A percentile compares a stretch with the other conserved stretches of the same genome.
Conservation (phyloP, 2,888 invertebrate genomes). For the Adelphocoris suturalis region DNA sequence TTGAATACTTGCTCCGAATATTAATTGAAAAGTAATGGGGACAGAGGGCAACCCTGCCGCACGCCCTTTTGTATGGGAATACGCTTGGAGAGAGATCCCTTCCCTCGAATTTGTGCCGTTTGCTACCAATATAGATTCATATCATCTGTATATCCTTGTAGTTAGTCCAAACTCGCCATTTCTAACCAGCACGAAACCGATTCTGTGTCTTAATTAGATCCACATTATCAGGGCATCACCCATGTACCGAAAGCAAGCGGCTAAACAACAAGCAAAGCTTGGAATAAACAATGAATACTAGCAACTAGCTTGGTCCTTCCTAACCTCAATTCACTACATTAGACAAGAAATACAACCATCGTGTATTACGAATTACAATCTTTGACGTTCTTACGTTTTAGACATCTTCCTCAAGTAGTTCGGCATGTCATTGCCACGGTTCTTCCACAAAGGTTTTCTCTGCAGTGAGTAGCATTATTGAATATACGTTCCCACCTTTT, state of each 20-base stretch:
- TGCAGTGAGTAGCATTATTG: slow-evolving; percentile 73
- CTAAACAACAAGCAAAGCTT: no score
- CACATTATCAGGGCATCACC: no score
- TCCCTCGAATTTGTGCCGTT: slow-evolving; percentile 29
- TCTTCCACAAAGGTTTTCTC: slow-evolving; percentile 74
- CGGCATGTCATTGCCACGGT: slow-evolving; percentile 75
- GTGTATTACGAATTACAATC: no score
- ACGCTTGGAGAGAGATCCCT: background rate
- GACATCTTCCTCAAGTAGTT: slow-evolving; percentile 74
- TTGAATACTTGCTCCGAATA: slow-evolving; percentile 5
- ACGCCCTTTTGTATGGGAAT: slow-evolving; percentile 23
- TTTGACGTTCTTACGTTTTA: slow-evolving; percentile 51
- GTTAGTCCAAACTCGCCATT: background rate
- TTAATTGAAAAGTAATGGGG: slow-evolving; percentile 9
- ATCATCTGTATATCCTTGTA: slow-evolving; percentile 18
- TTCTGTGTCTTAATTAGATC: no score
- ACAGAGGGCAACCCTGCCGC: slow-evolving; percentile 42
- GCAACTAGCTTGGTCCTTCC: no score
- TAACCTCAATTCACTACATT: no score
- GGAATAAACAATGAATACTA: no score
- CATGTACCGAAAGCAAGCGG: no score
- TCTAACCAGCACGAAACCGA: no score
- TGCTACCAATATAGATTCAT: slow-evolving; percentile 50
- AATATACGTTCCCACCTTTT: background rate
- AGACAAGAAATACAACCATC: no score